phyloP scores from a whole-genome alignment of 53 echinoderm and acorn worm genomes.

The Patiria pectinifera region DNA sequence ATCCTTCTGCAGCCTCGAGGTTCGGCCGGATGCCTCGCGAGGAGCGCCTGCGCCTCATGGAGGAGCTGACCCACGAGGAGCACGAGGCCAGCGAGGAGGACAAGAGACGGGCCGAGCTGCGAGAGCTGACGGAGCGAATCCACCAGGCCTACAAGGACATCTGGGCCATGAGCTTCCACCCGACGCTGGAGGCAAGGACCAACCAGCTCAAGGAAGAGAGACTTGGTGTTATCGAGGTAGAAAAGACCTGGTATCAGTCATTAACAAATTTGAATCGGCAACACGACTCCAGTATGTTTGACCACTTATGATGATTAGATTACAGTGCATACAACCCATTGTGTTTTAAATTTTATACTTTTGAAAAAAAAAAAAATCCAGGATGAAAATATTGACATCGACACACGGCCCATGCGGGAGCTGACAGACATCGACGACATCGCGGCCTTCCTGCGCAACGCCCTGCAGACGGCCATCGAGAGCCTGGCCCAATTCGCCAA shows the following conservation, averaged over 20 bases:
- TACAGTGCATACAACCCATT: too few relatives aligned
- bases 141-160: conserved; percentile 82
- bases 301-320: not conserved
- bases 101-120: conserved; percentile 84
- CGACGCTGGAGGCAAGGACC: conserved; percentile 66
- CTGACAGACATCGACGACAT: conserved; percentile 87
- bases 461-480: conserved; percentile 86
- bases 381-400: conserved; percentile 43
- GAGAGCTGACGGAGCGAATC: conserved; percentile 88
- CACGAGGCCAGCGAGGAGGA: conserved; percentile 89
- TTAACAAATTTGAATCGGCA: too few relatives aligned
- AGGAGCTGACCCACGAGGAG: conserved; percentile 92
- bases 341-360: not conserved
- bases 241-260: too few relatives aligned
- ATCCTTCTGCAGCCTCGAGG: conserved; percentile 79
- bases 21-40: conserved; percentile 99
- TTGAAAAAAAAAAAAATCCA: not conserved
- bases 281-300: too few relatives aligned
- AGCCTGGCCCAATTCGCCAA: conserved; percentile 94
- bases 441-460: conserved; percentile 79
- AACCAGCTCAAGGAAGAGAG: conserved; percentile 69
- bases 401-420: conserved; percentile 91
- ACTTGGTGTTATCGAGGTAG: conserved; percentile 59
- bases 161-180: conserved; percentile 80
- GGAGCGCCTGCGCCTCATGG: conserved; percentile 89